A percentile compares a stretch with the other conserved stretches of the same genome.
phyloP scores from a whole-genome alignment of 2,797 vertebrate genomes.

The Remorina albescens region DNA sequence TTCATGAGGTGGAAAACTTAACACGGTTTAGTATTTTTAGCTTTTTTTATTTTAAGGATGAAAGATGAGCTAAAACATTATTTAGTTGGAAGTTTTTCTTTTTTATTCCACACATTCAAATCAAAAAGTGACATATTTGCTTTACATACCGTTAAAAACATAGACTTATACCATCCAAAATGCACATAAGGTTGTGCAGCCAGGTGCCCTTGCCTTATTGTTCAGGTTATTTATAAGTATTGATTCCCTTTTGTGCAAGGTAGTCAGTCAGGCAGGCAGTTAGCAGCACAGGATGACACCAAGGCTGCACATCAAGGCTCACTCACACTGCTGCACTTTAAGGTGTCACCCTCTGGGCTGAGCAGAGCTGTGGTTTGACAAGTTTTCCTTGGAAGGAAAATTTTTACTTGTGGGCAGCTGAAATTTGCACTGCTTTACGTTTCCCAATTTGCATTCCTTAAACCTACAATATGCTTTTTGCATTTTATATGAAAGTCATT shows the following conservation, averaged over 20 bases:
- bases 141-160: slow-evolving; percentile 3
- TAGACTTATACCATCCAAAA: slow-evolving; percentile 26
- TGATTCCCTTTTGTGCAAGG: slow-evolving; percentile 81
- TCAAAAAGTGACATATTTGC: not conserved
- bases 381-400: slow-evolving; percentile 42
- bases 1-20: not conserved
- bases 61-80: not conserved
- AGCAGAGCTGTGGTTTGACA: slow-evolving; percentile 54
- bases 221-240: slow-evolving; percentile 85
- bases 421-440: slow-evolving; percentile 28
- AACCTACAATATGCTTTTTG: not conserved
- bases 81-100: not conserved
- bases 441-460: slow-evolving; percentile 21
- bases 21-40: not conserved
- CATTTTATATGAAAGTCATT: not conserved
- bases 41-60: not conserved
- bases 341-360: slow-evolving; percentile 38
- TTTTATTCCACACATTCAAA: slow-evolving; percentile 8
- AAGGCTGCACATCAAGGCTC: slow-evolving; percentile 50
- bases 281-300: slow-evolving; percentile 68
- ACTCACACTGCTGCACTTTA: slow-evolving; percentile 46
- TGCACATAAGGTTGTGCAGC: slow-evolving; percentile 50
- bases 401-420: slow-evolving; percentile 31
- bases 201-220: slow-evolving; percentile 82
- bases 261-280: slow-evolving; percentile 72